Percentiles rank a stretch among this genome's conserved stretches.
Evolutionary conservation across 2,888 invertebrate genomes (phyloP).

Genomic region (Trachelus troglodyta): DNA sequence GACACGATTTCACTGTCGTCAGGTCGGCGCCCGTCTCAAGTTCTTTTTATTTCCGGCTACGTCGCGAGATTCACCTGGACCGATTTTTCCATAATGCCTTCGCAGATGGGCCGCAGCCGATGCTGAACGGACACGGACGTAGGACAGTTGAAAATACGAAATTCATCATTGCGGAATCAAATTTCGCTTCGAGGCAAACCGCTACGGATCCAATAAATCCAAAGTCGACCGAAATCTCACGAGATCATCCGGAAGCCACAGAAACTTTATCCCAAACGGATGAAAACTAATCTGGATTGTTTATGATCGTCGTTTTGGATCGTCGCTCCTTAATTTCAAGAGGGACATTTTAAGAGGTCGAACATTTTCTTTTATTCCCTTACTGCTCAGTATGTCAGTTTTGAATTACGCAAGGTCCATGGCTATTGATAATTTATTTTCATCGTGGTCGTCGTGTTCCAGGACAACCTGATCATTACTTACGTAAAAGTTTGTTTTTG

Average conservation of each 20-base stretch:
- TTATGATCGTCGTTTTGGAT: neutral
- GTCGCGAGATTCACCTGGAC: neutral
- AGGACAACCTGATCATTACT: neutral
- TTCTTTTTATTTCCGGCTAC: neutral
- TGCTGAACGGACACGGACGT: neutral
- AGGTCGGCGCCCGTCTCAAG: slow-evolving; percentile 5
- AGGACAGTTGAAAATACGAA: neutral
- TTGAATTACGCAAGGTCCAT: neutral
- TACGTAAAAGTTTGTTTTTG: neutral
- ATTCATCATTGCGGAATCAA: neutral
- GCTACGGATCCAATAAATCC: neutral
- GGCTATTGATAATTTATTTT: neutral
- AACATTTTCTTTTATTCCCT: neutral
- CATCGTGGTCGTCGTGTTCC: neutral
- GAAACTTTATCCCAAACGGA: neutral
- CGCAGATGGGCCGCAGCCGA: neutral
- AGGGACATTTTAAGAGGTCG: neutral
- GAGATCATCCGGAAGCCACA: neutral
- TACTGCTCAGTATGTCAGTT: neutral
- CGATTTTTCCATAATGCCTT: neutral
- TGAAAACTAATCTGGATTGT: neutral
- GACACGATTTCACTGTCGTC: slow-evolving; percentile 3
- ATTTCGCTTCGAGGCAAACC: neutral
- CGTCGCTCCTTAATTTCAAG: neutral
- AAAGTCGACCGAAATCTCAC: neutral